Evolutionary conservation across 2,888 invertebrate genomes (phyloP), one percentile per base, ranked within the genome.

Genomic region (Masnerella sp.): DNA sequence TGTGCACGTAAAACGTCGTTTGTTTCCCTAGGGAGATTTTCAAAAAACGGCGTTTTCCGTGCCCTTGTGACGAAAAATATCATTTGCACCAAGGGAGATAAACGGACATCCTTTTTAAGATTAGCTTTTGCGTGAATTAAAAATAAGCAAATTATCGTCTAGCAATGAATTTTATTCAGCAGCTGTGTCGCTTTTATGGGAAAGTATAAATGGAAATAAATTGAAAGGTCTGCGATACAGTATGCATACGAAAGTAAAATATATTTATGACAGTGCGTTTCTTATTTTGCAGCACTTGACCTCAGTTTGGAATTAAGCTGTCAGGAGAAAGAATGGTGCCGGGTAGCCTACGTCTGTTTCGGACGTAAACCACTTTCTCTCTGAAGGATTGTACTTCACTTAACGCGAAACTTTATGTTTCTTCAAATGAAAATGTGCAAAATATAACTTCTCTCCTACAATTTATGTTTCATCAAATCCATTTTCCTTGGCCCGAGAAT

Each of bases 341-440:
- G n/a, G 22, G 47, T 40, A 49, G 49, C 32, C 56, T 49, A 58
- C 49, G 43, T 58, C 58, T 67, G 67, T 42, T 51, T 42, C 17
- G 30, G 51, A 67, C 67, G 36, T 58, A 67, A 67, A 58, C 67
- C 43, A 49, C 58, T 58, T 67, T 67, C 58, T 40, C 67, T 67
- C 51, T 62, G 67, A 67, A 67, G 58, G 42, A 49, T 67, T 51
- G 49, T 51, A 56, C 58, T 67, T 67, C 42, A 49, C 58, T 67
- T 58, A 49, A 32, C 52, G 47, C 52, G 42, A 68, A 68, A 68
- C 59, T 68, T 59, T 67, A 58, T 58, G 49, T 68, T 68, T 68
- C 68, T 68, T 68, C 43, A 58, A 67, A 67, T 51, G 58, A 58
- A 67, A 67, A 67, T 58, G 58, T 58, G 38, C 56, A 47, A 56